Base-by-base conservation (phyloP, 2,113 vertebrate genomes). In the Podarcis muralis region DNA sequence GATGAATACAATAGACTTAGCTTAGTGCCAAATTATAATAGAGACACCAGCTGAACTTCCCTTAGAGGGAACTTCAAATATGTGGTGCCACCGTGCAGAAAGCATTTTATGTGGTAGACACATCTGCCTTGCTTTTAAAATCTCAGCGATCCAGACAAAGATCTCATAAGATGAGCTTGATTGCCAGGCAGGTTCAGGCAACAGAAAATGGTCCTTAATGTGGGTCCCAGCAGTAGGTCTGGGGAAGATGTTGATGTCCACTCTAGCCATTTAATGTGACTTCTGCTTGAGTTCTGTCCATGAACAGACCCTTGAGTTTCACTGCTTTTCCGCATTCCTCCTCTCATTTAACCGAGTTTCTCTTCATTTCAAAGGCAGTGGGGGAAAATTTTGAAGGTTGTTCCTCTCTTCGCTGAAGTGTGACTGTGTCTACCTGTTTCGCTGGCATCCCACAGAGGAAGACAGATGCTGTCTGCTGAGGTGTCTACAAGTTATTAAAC, bases 391-490 rank as follows among this genome's bases (percentile, higher is more conserved):
- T 12, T 0, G 0, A 91, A 82, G 71, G n/a, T n/a, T 87, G 37
- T 1, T 92, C 68, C 68, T 92, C 92, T 91, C 35, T 5, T 77
- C 90, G 91, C 48, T 90, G 83, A 83, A 93, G 89, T 27, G 82
- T 94, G 90, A 93, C 91, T 82, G 74, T 84, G 81, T 90, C 91
- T 95, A 96, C 91, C 91, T 95, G 91, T 86, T 90, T 90, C 77
- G 85, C 83, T 90, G 94, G 88, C 87, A 91, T 94, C 94, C 92
- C 88, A 84, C 93, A 79, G 89, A 48, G 93, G 91, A 94, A 95
- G 92, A 95, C 95, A 97, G 93, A 95, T 95, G 93, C 92, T 92
- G 40, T 94, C 92, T 95, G 94, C 91, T 90, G 94, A 92, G 57
- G 57, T 94, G 93, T 94, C 94, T 93, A 92, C 84, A 80, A 91